phyloP scores from a whole-genome alignment of 1,140 invertebrate genomes.

The Leptinotarsa undecemlineata region DNA sequence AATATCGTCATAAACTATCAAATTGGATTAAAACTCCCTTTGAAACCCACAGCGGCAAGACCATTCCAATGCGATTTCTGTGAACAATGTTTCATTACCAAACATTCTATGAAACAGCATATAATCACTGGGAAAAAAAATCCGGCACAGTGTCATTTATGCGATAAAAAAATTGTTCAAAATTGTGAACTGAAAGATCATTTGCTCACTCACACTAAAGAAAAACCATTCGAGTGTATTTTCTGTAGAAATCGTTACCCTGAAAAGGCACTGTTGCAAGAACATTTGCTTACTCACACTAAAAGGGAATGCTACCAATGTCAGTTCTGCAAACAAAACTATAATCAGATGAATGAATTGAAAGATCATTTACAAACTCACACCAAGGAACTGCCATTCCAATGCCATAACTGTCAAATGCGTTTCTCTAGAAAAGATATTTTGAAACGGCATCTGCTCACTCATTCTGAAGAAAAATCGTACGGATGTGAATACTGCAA shows the following conservation, averaged over 20 bases:
- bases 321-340: no score
- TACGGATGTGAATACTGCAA: constrained; percentile 7
- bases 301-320: no score
- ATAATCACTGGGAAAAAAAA: neutral
- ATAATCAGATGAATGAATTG: neutral
- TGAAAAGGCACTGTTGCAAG: neutral
- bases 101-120: constrained; percentile 5
- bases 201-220: no score
- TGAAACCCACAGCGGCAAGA: neutral
- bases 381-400: constrained; percentile 6
- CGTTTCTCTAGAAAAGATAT: neutral
- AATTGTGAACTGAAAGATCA: neutral
- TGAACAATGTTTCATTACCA: neutral
- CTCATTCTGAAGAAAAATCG: neutral
- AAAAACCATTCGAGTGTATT: no score
- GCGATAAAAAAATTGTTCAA: no score
- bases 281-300: no score
- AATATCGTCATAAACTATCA: no score
- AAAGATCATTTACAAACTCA: neutral
- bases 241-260: no score
- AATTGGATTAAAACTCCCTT: no score
- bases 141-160: no score
- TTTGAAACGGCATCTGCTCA: neutral
- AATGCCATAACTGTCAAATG: constrained; percentile 15
- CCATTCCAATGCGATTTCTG: constrained; percentile 11